Evolutionary conservation across 2,888 invertebrate species (phyloP).

Genomic region (Drosophila basisetae): DNA sequence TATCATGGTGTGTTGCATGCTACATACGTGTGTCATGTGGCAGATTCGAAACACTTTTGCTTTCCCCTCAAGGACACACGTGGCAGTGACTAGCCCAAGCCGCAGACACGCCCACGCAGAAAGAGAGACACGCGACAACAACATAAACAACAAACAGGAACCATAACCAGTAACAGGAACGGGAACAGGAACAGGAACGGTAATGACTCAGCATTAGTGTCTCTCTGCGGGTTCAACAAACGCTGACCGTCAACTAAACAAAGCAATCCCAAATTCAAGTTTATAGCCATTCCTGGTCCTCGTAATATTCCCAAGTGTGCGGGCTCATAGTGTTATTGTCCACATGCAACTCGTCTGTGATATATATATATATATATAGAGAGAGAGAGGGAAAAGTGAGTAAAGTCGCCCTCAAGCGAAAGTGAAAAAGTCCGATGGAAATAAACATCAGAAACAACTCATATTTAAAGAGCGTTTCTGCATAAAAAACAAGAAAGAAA

Average conservation of each 20-base stretch:
- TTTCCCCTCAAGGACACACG: constrained; percentile 63
- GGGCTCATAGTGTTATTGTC: constrained; percentile 32
- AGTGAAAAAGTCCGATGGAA: constrained; percentile 43
- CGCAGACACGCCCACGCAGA: constrained; percentile 55
- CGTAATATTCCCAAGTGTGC: constrained; percentile 17
- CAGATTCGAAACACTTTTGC: constrained; percentile 63
- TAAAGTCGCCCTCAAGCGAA: constrained; percentile 40
- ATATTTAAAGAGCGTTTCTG: constrained; percentile 39
- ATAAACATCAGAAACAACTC: constrained; percentile 36
- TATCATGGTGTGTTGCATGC: constrained; percentile 48
- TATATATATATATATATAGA: not conserved
- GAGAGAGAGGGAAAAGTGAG: not conserved
- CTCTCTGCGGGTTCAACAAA: constrained; percentile 46
- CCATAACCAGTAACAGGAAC: not conserved
- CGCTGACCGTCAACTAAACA: constrained; percentile 59
- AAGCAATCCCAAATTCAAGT: constrained; percentile 63
- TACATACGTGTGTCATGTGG: constrained; percentile 4
- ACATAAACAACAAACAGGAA: constrained; percentile 18
- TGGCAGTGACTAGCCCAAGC: constrained; percentile 38
- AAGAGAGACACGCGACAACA: constrained; percentile 26
- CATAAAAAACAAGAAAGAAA: constrained; percentile 8
- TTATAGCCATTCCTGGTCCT: constrained; percentile 47
- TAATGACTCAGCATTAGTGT: constrained; percentile 66
- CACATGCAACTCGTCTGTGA: constrained; percentile 49
- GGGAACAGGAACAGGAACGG: constrained; percentile 7